phyloP scores from a whole-genome alignment of 2,113 vertebrate species.

The Herpetotheres cachinnans region DNA sequence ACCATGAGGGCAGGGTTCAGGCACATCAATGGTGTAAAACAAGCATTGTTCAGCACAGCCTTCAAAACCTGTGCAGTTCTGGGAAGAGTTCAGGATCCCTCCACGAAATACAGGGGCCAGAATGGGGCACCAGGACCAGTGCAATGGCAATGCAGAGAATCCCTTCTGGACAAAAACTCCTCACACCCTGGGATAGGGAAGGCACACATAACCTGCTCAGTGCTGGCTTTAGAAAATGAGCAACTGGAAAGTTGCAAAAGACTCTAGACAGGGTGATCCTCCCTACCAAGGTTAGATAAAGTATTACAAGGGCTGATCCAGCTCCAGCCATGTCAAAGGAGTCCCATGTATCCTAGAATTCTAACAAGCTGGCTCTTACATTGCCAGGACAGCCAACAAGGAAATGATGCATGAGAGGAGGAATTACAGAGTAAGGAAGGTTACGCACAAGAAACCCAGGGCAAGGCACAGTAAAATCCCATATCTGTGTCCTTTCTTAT shows the following conservation, averaged over 20 bases:
- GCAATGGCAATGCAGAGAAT: background rate
- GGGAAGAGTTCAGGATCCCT: background rate
- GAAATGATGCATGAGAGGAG: background rate
- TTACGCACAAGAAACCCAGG: background rate
- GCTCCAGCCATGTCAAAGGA: background rate
- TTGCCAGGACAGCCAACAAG: background rate
- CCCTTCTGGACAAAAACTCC: background rate
- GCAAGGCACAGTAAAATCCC: background rate
- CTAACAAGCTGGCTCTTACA: background rate
- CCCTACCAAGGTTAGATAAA: background rate
- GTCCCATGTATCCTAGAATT: background rate
- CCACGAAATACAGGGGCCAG: background rate
- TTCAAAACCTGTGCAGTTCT: background rate
- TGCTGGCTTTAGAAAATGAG: background rate
- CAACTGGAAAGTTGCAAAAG: background rate
- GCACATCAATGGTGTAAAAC: accelerated
- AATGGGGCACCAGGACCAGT: background rate
- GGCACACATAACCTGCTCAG: background rate
- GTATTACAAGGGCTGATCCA: background rate
- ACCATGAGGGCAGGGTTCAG: background rate
- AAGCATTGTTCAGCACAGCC: background rate
- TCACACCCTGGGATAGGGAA: background rate
- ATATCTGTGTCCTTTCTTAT: background rate
- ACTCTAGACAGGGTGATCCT: background rate
- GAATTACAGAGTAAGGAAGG: background rate